A percentile compares a stretch with the other conserved stretches of the same genome.
Conservation (phyloP, 2,888 invertebrate species). For the Nematopogon swammerdamellus region DNA sequence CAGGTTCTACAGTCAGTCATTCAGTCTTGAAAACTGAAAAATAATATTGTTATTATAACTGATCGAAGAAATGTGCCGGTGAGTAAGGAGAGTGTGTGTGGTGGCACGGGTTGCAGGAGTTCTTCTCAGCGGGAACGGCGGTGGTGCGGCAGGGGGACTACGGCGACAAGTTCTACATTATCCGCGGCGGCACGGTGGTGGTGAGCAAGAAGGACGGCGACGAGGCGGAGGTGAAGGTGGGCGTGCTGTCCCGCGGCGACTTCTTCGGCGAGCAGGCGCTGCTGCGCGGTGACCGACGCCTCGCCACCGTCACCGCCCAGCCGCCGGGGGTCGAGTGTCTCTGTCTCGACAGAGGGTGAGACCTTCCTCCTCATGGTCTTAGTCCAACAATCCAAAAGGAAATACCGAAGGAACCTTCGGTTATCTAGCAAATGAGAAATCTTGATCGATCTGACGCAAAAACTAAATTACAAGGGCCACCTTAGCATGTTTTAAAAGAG, state of each 20-base stretch:
- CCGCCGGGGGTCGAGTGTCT: conserved; percentile 83
- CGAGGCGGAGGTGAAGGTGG: conserved; percentile 63
- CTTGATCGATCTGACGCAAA: no score
- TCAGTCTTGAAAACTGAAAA: no score
- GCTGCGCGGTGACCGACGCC: conserved; percentile 78
- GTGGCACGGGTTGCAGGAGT: conserved; percentile 59
- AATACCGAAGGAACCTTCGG: no score
- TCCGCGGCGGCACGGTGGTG: conserved; percentile 77
- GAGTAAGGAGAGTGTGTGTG: no score
- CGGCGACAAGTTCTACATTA: conserved; percentile 89
- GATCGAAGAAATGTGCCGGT: no score
- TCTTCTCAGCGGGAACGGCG: conserved; percentile 72
- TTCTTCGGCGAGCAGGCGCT: conserved; percentile 90
- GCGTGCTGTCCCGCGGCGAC: conserved; percentile 69
- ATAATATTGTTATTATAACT: no score
- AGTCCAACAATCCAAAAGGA: no score
- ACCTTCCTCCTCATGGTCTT: conserved; percentile 10
- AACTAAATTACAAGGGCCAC: no score
- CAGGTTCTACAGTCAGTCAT: no score
- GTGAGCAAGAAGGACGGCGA: conserved; percentile 65
- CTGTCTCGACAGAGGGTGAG: conserved; percentile 79
- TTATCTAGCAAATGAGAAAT: no score
- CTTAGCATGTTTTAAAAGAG: no score
- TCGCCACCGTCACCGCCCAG: conserved; percentile 88
- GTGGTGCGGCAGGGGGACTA: conserved; percentile 83